Base-by-base conservation (phyloP, 2,797 vertebrate genomes). In the Epinephelus coioides region DNA sequence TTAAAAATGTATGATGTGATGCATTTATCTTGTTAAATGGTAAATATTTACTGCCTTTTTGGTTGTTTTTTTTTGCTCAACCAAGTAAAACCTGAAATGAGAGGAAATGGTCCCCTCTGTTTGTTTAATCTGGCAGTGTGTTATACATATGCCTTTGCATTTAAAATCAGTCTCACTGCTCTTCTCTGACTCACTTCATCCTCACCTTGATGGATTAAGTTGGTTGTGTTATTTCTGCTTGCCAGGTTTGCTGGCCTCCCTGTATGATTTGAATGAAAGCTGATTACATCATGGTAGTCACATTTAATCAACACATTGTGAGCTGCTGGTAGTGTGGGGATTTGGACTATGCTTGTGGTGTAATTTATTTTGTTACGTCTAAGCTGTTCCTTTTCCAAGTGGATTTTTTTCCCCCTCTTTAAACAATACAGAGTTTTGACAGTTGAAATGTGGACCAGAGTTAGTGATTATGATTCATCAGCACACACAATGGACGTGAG, bases 401-500 rank as follows among this genome's bases (percentile, higher is more conserved):
- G 59, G 5, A 18, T 21, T 21, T 17, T 17, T 38, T 47, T 12
- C 8, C n/a, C 38, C 18, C 2, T 30, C 27, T 75, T 73, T 44
- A 75, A 73, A 68, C 47, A 69, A 34, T 30, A 11, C 61, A 62
- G 49, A 25, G 72, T 63, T 85, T 69, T 79, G 66, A 81, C 83
- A 69, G 77, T 60, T 88, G 64, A 85, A 90, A 78, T 78, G 23
- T 67, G 56, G 72, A 72, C 56, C 68, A 60, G 57, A 73, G 73
- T 69, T 56, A 12, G 51, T 49, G 47, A 79, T 75, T 59, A 70
- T 91, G 78, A 87, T 78, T 87, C 75, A 86, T 84, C 60, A 56
- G 38, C 57, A 61, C 62, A 61, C 62, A 75, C 70, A 80, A 68
- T 80, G 56, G 25, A 62, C 6, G 3, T 85, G 81, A 88, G 68